Base-by-base conservation (phyloP, 1,140 invertebrate genomes). In the Cotesia chilonis region DNA sequence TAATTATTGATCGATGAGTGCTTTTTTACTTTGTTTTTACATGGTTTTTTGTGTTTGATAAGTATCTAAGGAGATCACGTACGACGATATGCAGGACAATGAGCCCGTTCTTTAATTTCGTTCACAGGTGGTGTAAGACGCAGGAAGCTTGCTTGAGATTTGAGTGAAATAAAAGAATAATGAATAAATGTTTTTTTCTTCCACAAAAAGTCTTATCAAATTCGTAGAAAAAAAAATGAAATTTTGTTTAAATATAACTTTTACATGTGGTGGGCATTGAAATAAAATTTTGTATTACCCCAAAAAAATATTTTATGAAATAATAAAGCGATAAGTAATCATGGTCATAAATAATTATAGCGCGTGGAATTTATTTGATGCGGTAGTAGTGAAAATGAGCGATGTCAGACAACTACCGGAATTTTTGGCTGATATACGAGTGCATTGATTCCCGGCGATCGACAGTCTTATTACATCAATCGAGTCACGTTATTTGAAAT, bases 1-100 rank as follows among this genome's bases (percentile, higher is more conserved):
- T 68, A 68, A 68, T 68, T 68, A 68, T 68, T 68, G 66, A 68
- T 68, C 51, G 66, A 68, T 68, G 66, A 17, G 12, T 14, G 2
- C 54, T 68, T 68, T 68, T 68, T 47, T 47, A 47, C 10, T 47
- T 47, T 47, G 41, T 47, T 47, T 47, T 47, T 47, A 47, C 41
- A 47, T 6, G 6, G 35, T 68, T 54, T 7, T 41, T 14, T 54
- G 4, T 6, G 28, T 28, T n/a, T 28, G 66, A 68, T 51, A 55
- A 68, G n/a, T 68, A 41, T 68, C 20, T 47, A 68, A 68, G 54
- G 54, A n/a, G 28, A 20, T 51, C 28, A 37, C 66, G 51, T 28
- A 55, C 41, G 51, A 65, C 20, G 41, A 65, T 38, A 20, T 17
- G 14, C 41, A 65, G 12, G 63, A 51, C 57, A 59, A 59, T 20